Percentiles rank a stretch among this genome's conserved stretches.
Conservation (phyloP, 2,888 invertebrate genomes). For the Zeuzera pyrina region DNA sequence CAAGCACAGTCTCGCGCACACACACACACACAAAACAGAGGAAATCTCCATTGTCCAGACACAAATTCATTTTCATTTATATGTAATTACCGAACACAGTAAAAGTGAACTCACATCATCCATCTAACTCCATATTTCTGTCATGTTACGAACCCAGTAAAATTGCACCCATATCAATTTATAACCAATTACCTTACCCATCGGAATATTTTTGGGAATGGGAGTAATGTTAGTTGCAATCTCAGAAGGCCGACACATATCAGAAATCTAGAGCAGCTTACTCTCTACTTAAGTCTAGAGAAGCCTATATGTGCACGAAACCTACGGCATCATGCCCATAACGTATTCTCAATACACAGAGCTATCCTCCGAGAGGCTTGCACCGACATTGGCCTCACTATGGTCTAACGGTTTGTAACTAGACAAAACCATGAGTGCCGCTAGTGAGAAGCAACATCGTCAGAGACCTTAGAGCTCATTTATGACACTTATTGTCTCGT, state of each 20-base stretch:
- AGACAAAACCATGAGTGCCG: slow-evolving; percentile 20
- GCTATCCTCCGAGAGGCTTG: slow-evolving; percentile 40
- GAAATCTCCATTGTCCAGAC: too few relatives aligned
- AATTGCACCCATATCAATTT: slow-evolving; percentile 39
- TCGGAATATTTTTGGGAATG: not conserved
- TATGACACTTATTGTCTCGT: slow-evolving; percentile 19
- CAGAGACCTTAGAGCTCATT: slow-evolving; percentile 21
- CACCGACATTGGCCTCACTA: slow-evolving; percentile 23
- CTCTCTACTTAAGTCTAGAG: slow-evolving; percentile 60
- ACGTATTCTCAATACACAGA: slow-evolving; percentile 44
- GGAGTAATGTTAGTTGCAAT: slow-evolving; percentile 31
- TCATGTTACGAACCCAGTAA: slow-evolving; percentile 43
- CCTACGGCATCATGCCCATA: slow-evolving; percentile 41
- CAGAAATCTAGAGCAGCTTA: slow-evolving; percentile 49
- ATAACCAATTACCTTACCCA: not conserved
- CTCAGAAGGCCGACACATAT: slow-evolving; percentile 40
- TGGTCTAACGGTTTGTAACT: slow-evolving; percentile 16
- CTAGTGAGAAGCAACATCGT: slow-evolving; percentile 32
- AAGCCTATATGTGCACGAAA: slow-evolving; percentile 53
- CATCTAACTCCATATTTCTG: slow-evolving; percentile 40
- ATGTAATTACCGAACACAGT: too few relatives aligned
- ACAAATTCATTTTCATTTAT: too few relatives aligned
- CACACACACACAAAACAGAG: too few relatives aligned
- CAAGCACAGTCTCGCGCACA: slow-evolving; percentile 13
- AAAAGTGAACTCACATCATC: slow-evolving; percentile 42